phyloP scores from a whole-genome alignment of 1,140 invertebrate species.

The Stegodyphus dumicola region DNA sequence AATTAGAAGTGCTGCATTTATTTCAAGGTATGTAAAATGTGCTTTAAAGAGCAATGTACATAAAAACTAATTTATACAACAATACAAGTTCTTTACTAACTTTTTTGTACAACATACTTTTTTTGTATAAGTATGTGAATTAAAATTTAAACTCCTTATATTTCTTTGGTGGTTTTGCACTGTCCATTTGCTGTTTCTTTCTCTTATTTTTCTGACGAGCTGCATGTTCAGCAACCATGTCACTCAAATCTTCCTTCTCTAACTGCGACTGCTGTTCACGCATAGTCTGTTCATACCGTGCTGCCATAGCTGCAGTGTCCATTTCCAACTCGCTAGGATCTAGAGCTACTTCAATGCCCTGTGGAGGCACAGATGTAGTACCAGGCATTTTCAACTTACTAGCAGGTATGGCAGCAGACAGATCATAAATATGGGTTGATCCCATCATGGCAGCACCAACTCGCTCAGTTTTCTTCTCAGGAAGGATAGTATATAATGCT shows the following conservation, averaged over 20 bases:
- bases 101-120: too few relatives aligned
- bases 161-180: slow-evolving; percentile 91
- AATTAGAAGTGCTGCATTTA: too few relatives aligned
- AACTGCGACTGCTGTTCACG: slow-evolving; percentile 88
- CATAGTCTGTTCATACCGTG: slow-evolving; percentile 95
- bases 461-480: slow-evolving; percentile 91
- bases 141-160: slow-evolving; percentile 99
- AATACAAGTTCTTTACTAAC: too few relatives aligned
- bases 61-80: too few relatives aligned
- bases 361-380: slow-evolving; percentile 64
- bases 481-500: slow-evolving; percentile 90
- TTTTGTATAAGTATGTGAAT: slow-evolving; percentile 51
- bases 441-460: slow-evolving; percentile 94
- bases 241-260: slow-evolving; percentile 94
- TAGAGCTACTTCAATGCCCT: slow-evolving; percentile 87
- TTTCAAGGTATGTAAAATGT: too few relatives aligned
- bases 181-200: slow-evolving; percentile 86
- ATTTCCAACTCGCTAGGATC: slow-evolving; percentile 97
- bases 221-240: slow-evolving; percentile 98
- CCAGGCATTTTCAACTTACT: slow-evolving; percentile 66
- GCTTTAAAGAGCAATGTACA: too few relatives aligned
- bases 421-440: slow-evolving; percentile 96
- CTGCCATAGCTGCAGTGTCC: slow-evolving; percentile 91
- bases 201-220: slow-evolving; percentile 94
- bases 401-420: slow-evolving; percentile 74